Conservation (phyloP, 2,888 invertebrate species). For the Xanthostigma xanthostigma region DNA sequence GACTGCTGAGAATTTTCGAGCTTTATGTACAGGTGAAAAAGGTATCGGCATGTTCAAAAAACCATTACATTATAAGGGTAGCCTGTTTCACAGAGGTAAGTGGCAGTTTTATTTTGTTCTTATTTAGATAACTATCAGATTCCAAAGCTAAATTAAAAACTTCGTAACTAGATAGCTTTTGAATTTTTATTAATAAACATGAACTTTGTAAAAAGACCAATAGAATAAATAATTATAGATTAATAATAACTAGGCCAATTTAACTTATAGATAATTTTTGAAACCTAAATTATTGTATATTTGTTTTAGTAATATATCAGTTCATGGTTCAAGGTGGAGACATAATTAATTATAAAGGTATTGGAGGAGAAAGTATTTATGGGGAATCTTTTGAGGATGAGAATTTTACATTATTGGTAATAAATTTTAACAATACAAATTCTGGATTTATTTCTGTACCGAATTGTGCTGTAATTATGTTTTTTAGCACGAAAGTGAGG, state of each 20-base stretch:
- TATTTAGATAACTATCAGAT: not conserved
- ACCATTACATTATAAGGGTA: constrained; percentile 71
- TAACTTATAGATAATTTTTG: too few species aligned
- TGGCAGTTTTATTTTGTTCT: not conserved
- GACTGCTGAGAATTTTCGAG: constrained; percentile 83
- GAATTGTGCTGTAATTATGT: constrained; percentile 2
- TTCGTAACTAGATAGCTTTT: not conserved
- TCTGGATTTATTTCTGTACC: constrained; percentile 2
- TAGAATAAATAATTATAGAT: too few species aligned
- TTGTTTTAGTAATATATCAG: constrained; percentile 53
- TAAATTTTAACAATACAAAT: constrained; percentile 12
- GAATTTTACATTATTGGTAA: constrained; percentile 53
- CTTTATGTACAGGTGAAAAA: constrained; percentile 81
- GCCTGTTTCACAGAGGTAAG: constrained; percentile 62
- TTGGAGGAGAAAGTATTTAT: constrained; percentile 88
- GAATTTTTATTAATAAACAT: constrained; percentile 2
- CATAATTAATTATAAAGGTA: constrained; percentile 64
- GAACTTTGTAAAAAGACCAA: too few species aligned
- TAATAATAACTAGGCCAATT: too few species aligned
- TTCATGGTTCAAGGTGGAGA: constrained; percentile 86
- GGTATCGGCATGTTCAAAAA: constrained; percentile 54
- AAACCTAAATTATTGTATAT: not conserved
- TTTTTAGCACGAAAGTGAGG: constrained; percentile 41
- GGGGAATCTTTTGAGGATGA: constrained; percentile 84
- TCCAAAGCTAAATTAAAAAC: not conserved